A percentile compares a stretch with the other conserved stretches of the same genome.
Evolutionary conservation across 1,140 invertebrate genomes (phyloP).

Genomic region (Theocolax elegans): DNA sequence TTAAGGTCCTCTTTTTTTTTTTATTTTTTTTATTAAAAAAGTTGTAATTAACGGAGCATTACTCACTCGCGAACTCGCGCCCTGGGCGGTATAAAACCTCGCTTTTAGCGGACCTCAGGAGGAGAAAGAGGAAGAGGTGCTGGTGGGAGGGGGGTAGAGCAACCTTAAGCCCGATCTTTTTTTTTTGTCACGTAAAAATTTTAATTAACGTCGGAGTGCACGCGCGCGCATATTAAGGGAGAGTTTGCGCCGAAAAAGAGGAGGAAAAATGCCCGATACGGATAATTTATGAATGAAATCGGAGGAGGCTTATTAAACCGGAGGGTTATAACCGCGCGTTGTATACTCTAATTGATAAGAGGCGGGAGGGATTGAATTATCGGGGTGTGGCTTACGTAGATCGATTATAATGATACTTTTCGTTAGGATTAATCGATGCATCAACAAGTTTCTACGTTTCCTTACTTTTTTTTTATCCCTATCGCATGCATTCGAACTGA

Average conservation of each 20-base stretch:
- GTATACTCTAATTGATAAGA: neutral
- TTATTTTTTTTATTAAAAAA: constrained; percentile 46
- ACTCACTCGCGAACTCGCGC: constrained; percentile 28
- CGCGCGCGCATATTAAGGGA: neutral
- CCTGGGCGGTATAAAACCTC: constrained; percentile 25
- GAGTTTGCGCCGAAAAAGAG: neutral
- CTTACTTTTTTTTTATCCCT: no score
- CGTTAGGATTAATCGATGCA: no score
- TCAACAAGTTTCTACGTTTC: no score
- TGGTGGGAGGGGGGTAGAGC: neutral
- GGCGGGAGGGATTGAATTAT: neutral
- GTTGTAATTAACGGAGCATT: constrained; percentile 42
- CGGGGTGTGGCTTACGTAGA: neutral
- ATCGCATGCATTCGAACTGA: no score
- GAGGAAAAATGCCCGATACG: constrained; percentile 11
- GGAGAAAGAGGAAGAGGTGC: no score
- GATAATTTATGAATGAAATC: constrained; percentile 37
- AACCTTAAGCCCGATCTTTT: constrained; percentile 4
- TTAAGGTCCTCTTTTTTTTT: constrained; percentile 34
- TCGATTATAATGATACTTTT: no score
- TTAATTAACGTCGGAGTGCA: constrained; percentile 38
- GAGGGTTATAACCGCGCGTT: neutral
- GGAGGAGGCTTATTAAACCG: constrained; percentile 26
- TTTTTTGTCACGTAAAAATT: constrained; percentile 42
- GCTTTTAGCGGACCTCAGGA: no score